phyloP scores from a whole-genome alignment of 2,113 vertebrate species.

The Lepisosteus oculatus region DNA sequence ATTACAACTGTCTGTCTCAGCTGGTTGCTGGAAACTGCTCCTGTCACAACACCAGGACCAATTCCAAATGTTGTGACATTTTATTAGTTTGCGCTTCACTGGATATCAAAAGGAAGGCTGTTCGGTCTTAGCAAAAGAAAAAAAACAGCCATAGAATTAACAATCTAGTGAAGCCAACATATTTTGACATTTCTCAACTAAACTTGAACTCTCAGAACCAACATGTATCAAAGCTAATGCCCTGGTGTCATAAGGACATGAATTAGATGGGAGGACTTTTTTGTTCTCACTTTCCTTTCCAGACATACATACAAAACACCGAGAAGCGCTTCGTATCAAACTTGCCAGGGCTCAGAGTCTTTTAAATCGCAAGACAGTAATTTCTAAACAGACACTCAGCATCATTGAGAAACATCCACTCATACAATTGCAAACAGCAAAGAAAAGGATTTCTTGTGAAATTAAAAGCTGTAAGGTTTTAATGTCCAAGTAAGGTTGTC shows the following conservation, averaged over 20 bases:
- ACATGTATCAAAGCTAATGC: constrained; percentile 29
- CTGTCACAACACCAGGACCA: constrained; percentile 51
- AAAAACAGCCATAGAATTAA: constrained; percentile 68
- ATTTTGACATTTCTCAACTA: constrained; percentile 74
- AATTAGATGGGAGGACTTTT: too few species aligned
- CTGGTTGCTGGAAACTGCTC: constrained; percentile 35
- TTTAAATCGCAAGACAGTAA: too few species aligned
- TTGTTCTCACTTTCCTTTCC: too few species aligned
- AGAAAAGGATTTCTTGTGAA: too few species aligned
- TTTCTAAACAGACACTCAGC: too few species aligned
- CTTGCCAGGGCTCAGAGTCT: too few species aligned
- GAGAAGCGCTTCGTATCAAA: too few species aligned
- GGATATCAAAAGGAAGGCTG: constrained; percentile 46
- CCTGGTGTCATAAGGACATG: not conserved
- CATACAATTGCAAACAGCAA: too few species aligned
- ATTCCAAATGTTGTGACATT: constrained; percentile 45
- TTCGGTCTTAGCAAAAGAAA: constrained; percentile 41
- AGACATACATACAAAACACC: too few species aligned
- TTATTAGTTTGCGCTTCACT: constrained; percentile 51
- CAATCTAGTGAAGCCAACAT: constrained; percentile 59
- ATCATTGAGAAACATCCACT: too few species aligned
- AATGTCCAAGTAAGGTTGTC: too few species aligned
- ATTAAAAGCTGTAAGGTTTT: too few species aligned
- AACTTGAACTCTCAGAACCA: constrained; percentile 64
- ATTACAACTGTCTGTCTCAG: constrained; percentile 19